Conservation (phyloP, 1,140 invertebrate genomes). For the Teleopsis dalmanni region DNA sequence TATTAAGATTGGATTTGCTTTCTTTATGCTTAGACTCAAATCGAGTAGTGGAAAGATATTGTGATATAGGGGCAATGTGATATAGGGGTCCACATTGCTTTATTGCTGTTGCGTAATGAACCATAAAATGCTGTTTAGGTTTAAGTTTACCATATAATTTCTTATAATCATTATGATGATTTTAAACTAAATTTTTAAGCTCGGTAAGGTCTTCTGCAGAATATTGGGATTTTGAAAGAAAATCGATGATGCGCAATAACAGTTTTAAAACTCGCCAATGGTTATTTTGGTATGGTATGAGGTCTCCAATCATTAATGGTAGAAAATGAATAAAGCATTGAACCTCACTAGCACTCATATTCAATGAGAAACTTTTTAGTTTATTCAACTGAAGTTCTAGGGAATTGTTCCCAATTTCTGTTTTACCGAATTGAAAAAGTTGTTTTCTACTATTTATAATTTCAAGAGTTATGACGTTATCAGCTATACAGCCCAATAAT, state of each 20-base stretch:
- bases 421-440: slow-evolving; percentile 26
- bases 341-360: slow-evolving; percentile 9
- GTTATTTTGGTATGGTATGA: slow-evolving; percentile 3
- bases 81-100: slow-evolving; percentile 7
- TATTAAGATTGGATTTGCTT: not conserved
- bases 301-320: slow-evolving; percentile 9
- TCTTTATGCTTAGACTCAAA: slow-evolving; percentile 10
- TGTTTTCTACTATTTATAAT: slow-evolving; percentile 14
- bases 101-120: slow-evolving; percentile 11
- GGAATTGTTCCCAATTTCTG: slow-evolving; percentile 9
- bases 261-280: slow-evolving; percentile 9
- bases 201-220: not conserved
- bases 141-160: slow-evolving; percentile 9
- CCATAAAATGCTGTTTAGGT: slow-evolving; percentile 7
- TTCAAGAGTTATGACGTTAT: slow-evolving; percentile 10
- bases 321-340: slow-evolving; percentile 3
- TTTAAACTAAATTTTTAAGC: slow-evolving; percentile 6
- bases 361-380: not conserved
- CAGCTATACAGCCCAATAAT: slow-evolving; percentile 26
- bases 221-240: slow-evolving; percentile 2
- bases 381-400: not conserved
- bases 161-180: slow-evolving; percentile 6
- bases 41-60: slow-evolving; percentile 5
- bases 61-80: too few species aligned
- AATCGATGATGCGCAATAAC: slow-evolving; percentile 10